A percentile compares a stretch with the other conserved stretches of the same genome.
phyloP scores from a whole-genome alignment of 2,888 invertebrate genomes.

The Eristalinus sepulchralis region DNA sequence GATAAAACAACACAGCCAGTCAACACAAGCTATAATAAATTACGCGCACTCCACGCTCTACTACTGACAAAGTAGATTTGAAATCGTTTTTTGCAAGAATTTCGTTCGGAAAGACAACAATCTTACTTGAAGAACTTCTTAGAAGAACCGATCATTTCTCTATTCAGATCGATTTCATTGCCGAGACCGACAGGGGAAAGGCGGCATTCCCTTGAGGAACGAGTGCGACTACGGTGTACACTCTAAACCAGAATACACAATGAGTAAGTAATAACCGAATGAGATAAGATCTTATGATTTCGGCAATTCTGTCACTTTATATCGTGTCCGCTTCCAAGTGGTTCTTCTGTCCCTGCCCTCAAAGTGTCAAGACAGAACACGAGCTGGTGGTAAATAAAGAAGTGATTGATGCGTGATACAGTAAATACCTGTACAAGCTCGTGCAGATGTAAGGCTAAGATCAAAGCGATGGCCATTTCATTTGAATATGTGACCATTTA shows the following conservation, averaged over 20 bases:
- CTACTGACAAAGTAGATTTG: too few species aligned
- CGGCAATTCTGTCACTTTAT: background rate
- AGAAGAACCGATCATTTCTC: background rate
- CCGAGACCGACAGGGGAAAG: background rate
- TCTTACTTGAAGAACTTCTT: background rate
- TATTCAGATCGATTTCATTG: background rate
- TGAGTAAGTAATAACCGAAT: background rate
- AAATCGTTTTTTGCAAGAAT: too few species aligned
- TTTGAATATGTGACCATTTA: too few species aligned
- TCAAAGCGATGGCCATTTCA: too few species aligned
- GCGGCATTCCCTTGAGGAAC: background rate
- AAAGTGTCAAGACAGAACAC: background rate
- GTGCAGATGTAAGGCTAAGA: too few species aligned
- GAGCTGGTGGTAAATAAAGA: background rate
- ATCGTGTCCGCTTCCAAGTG: background rate
- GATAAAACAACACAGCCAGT: too few species aligned
- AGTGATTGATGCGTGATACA: background rate
- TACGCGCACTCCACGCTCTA: too few species aligned
- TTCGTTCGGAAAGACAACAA: too few species aligned
- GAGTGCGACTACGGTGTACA: background rate
- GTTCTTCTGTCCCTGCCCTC: background rate
- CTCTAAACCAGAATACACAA: background rate
- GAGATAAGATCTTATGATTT: background rate
- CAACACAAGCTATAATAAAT: too few species aligned
- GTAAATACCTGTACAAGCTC: background rate